phyloP scores from a whole-genome alignment of 2,113 vertebrate species.

The Chionodraco myersi region DNA sequence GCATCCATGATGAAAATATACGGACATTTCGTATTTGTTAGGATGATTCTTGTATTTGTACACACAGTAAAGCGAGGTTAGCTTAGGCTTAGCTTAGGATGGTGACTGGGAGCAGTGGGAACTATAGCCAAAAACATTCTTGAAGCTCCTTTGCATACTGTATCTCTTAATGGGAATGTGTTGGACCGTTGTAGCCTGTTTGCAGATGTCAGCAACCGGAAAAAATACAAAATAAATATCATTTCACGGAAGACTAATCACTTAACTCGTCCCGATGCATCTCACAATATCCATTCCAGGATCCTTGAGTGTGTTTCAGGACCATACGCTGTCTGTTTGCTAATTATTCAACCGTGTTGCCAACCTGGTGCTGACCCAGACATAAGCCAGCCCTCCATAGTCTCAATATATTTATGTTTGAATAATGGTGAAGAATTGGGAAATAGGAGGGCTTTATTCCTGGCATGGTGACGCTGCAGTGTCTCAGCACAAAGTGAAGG shows the following conservation, averaged over 20 bases:
- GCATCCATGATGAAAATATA: too few species aligned
- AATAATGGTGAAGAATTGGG: conserved; percentile 59
- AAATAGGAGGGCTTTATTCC: conserved; percentile 46
- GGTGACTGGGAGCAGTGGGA: too few species aligned
- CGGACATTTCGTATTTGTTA: too few species aligned
- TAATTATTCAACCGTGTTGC: conserved; percentile 26
- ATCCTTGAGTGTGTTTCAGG: not conserved
- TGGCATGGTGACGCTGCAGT: conserved; percentile 67
- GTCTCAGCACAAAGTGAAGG: conserved; percentile 75
- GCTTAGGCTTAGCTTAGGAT: too few species aligned
- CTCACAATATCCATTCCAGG: not conserved
- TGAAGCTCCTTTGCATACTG: not conserved
- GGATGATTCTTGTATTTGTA: too few species aligned
- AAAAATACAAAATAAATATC: too few species aligned
- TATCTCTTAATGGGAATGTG: not conserved
- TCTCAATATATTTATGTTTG: conserved; percentile 41
- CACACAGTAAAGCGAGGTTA: too few species aligned
- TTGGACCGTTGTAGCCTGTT: not conserved
- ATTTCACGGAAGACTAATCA: too few species aligned
- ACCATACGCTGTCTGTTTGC: not conserved
- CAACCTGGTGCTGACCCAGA: conserved; percentile 26
- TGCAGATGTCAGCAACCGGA: too few species aligned
- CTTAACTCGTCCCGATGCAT: not conserved
- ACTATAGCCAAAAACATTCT: too few species aligned
- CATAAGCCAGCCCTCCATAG: conserved; percentile 14